A percentile compares a stretch with the other conserved stretches of the same genome.
phyloP scores from a whole-genome alignment of 2,888 invertebrate species.

The Agonum fuliginosum region DNA sequence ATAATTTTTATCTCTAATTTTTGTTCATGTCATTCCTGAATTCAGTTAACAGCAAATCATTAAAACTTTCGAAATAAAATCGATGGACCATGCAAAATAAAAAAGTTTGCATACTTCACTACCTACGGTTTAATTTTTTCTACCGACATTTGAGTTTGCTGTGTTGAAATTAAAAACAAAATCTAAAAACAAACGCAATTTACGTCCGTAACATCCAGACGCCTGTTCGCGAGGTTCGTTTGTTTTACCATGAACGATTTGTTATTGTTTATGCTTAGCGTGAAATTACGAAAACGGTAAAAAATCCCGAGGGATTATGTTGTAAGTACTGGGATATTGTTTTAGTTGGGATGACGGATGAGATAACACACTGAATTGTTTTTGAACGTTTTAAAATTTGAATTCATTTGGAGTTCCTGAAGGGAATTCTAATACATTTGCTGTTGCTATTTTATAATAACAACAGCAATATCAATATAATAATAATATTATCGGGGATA shows the following conservation, averaged over 20 bases:
- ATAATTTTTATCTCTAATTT: too few relatives aligned
- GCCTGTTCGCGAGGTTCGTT: neutral
- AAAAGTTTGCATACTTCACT: neutral
- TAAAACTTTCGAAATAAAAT: neutral
- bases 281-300: neutral
- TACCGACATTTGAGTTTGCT: neutral
- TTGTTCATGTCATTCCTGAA: neutral
- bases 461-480: too few relatives aligned
- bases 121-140: neutral
- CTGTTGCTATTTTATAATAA: too few relatives aligned
- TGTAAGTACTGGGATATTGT: conserved; percentile 2
- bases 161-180: conserved; percentile 5
- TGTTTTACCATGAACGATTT: neutral
- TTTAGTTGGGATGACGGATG: neutral
- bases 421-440: too few relatives aligned
- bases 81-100: conserved; percentile 1
- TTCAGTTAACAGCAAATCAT: neutral
- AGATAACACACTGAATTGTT: too few relatives aligned
- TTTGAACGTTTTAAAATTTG: too few relatives aligned
- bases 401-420: too few relatives aligned
- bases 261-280: neutral
- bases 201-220: neutral
- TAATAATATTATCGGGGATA: too few relatives aligned
- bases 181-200: conserved; percentile 26
- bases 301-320: neutral